phyloP scores from a whole-genome alignment of 1,140 invertebrate species.

The Delia radicum region DNA sequence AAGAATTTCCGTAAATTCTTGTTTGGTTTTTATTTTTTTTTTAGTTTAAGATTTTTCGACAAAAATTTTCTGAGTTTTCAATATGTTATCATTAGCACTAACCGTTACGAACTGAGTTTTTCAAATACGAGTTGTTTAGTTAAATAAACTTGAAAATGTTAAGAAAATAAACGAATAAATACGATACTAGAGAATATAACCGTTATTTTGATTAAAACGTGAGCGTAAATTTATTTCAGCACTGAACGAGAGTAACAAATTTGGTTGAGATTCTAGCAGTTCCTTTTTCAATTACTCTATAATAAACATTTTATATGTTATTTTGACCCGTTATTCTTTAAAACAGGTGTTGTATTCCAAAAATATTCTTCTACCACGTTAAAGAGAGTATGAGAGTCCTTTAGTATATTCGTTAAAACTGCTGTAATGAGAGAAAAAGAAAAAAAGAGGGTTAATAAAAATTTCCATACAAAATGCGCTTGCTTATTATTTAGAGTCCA shows the following conservation, averaged over 20 bases:
- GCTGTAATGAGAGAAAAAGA: neutral
- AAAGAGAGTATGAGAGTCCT: neutral
- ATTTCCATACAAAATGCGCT: neutral
- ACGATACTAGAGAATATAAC: neutral
- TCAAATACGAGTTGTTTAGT: neutral
- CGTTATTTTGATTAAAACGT: neutral
- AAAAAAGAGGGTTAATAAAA: neutral
- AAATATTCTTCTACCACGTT: neutral
- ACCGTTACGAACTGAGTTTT: conserved; percentile 16
- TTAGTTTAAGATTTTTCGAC: neutral
- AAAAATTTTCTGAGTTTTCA: neutral
- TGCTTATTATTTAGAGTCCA: neutral
- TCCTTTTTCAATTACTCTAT: neutral
- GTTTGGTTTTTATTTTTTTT: neutral
- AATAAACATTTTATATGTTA: too few species aligned
- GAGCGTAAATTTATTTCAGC: neutral
- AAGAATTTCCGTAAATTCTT: neutral
- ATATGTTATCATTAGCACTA: neutral
- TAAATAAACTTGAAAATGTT: conserved; percentile 18
- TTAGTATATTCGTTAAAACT: neutral
- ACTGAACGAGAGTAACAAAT: neutral
- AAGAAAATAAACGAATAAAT: neutral
- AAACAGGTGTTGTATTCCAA: neutral
- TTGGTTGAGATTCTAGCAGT: neutral
- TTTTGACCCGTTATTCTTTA: too few species aligned